These are phyloP conservation scores for Melinopterus prodromus DNA, from an alignment of 2,888 invertebrate genomes.

Conservation along the genomic window DNA sequence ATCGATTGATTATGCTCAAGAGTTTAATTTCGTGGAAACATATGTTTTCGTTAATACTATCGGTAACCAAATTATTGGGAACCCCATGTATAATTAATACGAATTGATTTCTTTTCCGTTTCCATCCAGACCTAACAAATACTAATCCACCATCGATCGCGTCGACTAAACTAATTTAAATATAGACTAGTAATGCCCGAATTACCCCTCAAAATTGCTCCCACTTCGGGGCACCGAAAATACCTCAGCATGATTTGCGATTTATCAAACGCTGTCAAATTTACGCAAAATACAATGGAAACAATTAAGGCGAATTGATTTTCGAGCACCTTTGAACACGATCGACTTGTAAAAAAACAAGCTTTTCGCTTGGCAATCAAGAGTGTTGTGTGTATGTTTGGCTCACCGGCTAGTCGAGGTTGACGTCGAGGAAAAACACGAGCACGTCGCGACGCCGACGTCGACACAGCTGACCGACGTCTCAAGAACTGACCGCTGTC, in stretches of 20 bases:
- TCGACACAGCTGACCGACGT: constrained; percentile 41
- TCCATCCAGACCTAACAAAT: background rate
- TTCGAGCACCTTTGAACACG: background rate
- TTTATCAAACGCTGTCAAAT: background rate
- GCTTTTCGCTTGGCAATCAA: background rate
- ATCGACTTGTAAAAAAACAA: background rate
- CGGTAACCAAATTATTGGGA: background rate
- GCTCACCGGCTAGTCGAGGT: background rate
- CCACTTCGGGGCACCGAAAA: background rate
- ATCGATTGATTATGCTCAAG: too few relatives aligned
- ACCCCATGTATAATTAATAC: background rate
- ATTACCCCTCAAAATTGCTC: background rate
- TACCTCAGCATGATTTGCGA: background rate
- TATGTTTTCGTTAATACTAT: too few relatives aligned
- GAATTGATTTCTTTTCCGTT: background rate
- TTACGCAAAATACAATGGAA: background rate
- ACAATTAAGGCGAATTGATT: background rate
- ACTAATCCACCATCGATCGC: background rate
- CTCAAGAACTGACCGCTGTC: constrained; percentile 49
- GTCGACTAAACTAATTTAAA: background rate
- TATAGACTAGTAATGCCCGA: background rate
- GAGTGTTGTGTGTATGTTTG: constrained; percentile 4
- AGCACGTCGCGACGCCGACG: constrained; percentile 12
- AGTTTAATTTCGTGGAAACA: too few relatives aligned
- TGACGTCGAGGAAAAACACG: constrained; percentile 25